Conservation (phyloP, 2,113 vertebrate genomes). For the Ascaphus truei region DNA sequence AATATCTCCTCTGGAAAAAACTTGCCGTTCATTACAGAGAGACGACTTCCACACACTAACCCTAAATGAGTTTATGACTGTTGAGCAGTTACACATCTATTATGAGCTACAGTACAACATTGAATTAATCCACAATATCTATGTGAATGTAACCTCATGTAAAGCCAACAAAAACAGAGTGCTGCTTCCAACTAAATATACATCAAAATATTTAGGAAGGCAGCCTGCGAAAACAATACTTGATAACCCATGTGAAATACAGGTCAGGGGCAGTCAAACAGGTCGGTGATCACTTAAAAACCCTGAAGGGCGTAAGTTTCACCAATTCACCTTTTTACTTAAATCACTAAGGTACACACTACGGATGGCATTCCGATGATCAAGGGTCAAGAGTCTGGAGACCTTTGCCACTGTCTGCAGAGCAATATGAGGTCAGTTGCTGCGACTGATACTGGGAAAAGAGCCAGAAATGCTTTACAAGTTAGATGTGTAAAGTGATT, state of each 20-base stretch:
- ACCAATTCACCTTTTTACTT: constrained; percentile 57
- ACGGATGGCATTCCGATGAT: constrained; percentile 51
- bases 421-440: constrained; percentile 51
- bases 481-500: not conserved
- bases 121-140: too few species aligned
- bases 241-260: constrained; percentile 28
- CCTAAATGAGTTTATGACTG: too few species aligned
- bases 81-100: too few species aligned
- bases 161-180: not conserved
- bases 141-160: not conserved
- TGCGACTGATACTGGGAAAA: constrained; percentile 38
- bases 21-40: too few species aligned
- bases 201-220: not conserved
- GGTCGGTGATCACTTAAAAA: constrained; percentile 50
- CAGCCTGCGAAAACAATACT: constrained; percentile 39
- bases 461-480: constrained; percentile 8
- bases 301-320: constrained; percentile 53
- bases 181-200: not conserved
- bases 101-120: too few species aligned
- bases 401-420: constrained; percentile 43
- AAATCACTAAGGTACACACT: constrained; percentile 54
- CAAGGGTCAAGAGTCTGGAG: constrained; percentile 48
- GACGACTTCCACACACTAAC: too few species aligned
- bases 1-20: too few species aligned
- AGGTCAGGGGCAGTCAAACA: constrained; percentile 50